Conservation (phyloP, 2,888 invertebrate species). For the Parascotia fuliginaria region DNA sequence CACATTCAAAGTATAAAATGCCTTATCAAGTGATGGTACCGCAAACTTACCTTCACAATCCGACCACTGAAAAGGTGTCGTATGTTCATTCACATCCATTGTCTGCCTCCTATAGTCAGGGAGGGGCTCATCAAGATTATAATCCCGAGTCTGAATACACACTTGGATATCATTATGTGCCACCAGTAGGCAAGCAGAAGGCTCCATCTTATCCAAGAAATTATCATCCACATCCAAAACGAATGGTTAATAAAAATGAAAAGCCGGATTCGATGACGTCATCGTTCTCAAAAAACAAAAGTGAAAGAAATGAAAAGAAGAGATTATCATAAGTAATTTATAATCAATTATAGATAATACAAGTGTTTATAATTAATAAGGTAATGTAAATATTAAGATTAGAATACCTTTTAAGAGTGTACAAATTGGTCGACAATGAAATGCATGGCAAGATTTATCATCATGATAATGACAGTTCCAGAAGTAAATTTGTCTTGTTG, state of each 20-base stretch:
- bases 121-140: conserved; percentile 51
- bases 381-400: conserved; percentile 53
- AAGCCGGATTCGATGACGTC: conserved; percentile 47
- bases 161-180: conserved; percentile 55
- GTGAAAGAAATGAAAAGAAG: conserved; percentile 56
- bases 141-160: conserved; percentile 69
- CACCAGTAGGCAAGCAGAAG: conserved; percentile 63
- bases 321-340: conserved; percentile 45
- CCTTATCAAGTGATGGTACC: conserved; percentile 78
- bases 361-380: conserved; percentile 29
- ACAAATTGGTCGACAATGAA: conserved; percentile 11
- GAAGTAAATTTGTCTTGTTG: too few relatives aligned
- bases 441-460: not conserved
- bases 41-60: conserved; percentile 67
- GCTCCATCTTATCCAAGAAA: conserved; percentile 68
- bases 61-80: conserved; percentile 68
- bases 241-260: conserved; percentile 59
- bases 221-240: conserved; percentile 74
- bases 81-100: conserved; percentile 75
- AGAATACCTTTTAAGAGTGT: conserved; percentile 13
- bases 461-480: not conserved
- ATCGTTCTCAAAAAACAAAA: conserved; percentile 50
- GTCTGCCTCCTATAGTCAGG: conserved; percentile 58
- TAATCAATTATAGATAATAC: conserved; percentile 12
- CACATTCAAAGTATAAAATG: conserved; percentile 71